phyloP scores from a whole-genome alignment of 2,888 invertebrate species.

The Halictus quadricinctus region DNA sequence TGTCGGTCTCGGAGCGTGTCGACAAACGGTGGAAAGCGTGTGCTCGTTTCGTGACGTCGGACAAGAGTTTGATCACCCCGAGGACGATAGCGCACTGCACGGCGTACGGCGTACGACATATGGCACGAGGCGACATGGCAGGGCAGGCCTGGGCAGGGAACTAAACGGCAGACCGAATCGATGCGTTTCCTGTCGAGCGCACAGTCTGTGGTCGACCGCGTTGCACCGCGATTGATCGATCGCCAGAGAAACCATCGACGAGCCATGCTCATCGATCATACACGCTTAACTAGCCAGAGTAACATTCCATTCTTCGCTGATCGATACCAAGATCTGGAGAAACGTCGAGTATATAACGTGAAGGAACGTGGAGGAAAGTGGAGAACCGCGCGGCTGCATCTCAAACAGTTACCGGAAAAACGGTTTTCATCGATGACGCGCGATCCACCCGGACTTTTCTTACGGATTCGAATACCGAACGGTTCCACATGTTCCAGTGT shows the following conservation, averaged over 20 bases:
- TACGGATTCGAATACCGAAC: background rate
- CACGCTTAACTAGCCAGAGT: slow-evolving; percentile 4
- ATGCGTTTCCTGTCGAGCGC: slow-evolving; percentile 25
- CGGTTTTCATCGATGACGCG: background rate
- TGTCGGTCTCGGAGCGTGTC: background rate
- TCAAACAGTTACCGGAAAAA: background rate
- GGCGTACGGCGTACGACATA: background rate
- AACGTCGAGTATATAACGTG: background rate
- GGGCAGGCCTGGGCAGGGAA: too few relatives aligned
- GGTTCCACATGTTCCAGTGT: background rate
- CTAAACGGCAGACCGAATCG: slow-evolving; percentile 9
- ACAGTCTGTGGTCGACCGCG: slow-evolving; percentile 21
- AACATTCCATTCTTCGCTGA: slow-evolving; percentile 17
- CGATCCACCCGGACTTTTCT: background rate
- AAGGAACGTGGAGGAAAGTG: background rate
- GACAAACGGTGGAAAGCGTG: background rate
- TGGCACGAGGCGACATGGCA: too few relatives aligned
- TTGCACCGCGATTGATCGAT: background rate
- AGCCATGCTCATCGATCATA: slow-evolving; percentile 19
- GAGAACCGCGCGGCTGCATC: background rate
- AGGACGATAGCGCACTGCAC: background rate
- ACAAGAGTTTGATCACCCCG: background rate
- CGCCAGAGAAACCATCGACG: slow-evolving; percentile 2
- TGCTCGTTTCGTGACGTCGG: background rate
- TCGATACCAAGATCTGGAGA: background rate